Base-by-base conservation (phyloP, 2,888 invertebrate species). In the Acleris cristana region DNA sequence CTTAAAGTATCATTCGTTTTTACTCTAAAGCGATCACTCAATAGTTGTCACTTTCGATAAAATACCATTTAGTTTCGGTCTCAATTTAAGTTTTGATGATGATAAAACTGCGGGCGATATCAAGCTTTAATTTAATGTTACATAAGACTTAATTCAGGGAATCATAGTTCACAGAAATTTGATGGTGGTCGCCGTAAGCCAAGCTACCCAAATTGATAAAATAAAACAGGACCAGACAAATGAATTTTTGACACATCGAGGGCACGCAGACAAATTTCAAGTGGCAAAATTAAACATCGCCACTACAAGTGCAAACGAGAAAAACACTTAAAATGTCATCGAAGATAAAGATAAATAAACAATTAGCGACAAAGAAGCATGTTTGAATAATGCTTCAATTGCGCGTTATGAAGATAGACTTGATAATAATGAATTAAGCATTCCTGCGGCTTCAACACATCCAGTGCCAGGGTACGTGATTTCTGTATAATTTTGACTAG, bases 31-130 rank as follows among this genome's bases (percentile, higher is more conserved):
- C 73, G 72, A 83, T 84, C 80, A 80, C 76, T 84, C 82, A 79
- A 78, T 78, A 71, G 78, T 78, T 83, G 82, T 81, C 84, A 81
- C 73, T 68, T 70, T 77, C 78, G 80, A 85, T 84, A 82, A 82
- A 76, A 72, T 77, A 76, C 79, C 79, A 82, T 81, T 80, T 79
- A 79, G 78, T 81, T 82, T 79, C 78, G 73, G 77, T 74, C 74
- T 67, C 70, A 71, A 73, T 73, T 73, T 66, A 71, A 52, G 45
- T 51, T 63, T 57, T 55, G 60, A 30, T 44, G 52, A 26, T 18
- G 40, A 51, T n/a, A 51, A 18, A 19, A 10, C 23, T 19, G 4
- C 30, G 34, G 0, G 6, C 55, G 21, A 62, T 16, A 57, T 16
- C 56, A 3, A 52, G 30, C 56, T 56, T n/a, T 57, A 66, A 53